Evolutionary conservation across 1,140 invertebrate genomes (phyloP).

Genomic region (Andricus grossulariae): DNA sequence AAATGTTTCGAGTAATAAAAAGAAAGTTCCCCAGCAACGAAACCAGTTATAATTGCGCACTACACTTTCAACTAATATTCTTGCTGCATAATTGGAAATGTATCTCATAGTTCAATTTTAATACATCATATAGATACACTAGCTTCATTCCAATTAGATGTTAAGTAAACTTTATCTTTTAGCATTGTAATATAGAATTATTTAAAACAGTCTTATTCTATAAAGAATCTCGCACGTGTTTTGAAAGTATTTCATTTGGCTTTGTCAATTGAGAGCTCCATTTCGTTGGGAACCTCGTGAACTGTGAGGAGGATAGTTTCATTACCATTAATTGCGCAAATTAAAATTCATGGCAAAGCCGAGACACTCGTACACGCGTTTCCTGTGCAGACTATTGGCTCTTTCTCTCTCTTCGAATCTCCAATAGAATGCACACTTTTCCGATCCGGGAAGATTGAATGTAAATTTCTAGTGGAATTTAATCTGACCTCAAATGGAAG

Average conservation of each 20-base stretch:
- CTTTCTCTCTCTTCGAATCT: conserved; percentile 13
- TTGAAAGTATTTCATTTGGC: not conserved
- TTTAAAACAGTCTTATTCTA: too few species aligned
- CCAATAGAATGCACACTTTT: conserved; percentile 14
- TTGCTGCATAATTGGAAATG: too few species aligned
- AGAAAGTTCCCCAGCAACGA: conserved; percentile 13
- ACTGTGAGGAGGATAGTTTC: conserved; percentile 1
- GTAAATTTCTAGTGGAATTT: conserved; percentile 15
- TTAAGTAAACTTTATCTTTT: too few species aligned
- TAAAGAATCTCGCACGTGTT: not conserved
- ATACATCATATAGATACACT: too few species aligned
- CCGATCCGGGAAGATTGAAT: conserved; percentile 6
- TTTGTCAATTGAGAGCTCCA: not conserved
- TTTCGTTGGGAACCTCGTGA: not conserved
- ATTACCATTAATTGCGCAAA: conserved; percentile 26
- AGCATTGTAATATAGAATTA: too few species aligned
- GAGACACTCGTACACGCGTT: not conserved
- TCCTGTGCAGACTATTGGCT: conserved; percentile 11
- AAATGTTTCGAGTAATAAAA: not conserved
- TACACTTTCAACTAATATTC: not conserved
- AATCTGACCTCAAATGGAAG: not conserved
- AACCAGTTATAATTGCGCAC: not conserved
- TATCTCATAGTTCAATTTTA: too few species aligned
- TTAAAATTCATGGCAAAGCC: conserved; percentile 22
- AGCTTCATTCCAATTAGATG: too few species aligned